phyloP scores from a whole-genome alignment of 92 coral and sea anemone genomes.

The Actinostola sp. region DNA sequence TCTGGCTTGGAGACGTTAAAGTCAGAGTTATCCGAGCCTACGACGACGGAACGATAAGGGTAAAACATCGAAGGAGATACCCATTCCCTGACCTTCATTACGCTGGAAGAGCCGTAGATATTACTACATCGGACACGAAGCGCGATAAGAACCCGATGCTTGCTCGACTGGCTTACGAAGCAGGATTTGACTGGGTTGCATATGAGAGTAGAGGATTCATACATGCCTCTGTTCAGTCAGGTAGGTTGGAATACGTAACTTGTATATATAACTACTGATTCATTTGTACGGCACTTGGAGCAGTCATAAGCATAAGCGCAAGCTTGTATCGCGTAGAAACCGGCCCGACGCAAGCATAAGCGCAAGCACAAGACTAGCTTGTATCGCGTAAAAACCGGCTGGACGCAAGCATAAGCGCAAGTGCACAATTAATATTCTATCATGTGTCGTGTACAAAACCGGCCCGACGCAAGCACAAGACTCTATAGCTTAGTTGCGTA shows the following conservation, averaged over 20 bases:
- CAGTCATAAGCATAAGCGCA: no score
- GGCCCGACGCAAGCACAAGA: no score
- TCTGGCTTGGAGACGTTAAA: slow-evolving; percentile 57
- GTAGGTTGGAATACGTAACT: slow-evolving; percentile 28
- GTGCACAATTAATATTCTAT: no score
- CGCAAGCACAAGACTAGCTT: no score
- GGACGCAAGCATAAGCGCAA: no score
- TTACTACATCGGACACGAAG: slow-evolving; percentile 67
- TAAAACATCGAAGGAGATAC: slow-evolving; percentile 33
- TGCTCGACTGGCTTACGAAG: slow-evolving; percentile 71
- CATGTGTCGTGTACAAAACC: no score
- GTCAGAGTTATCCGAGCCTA: slow-evolving; percentile 74
- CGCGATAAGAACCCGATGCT: slow-evolving; percentile 54
- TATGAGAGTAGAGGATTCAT: slow-evolving; percentile 65
- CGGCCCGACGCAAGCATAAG: no score
- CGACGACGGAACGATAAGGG: slow-evolving; percentile 38
- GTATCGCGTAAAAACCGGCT: no score
- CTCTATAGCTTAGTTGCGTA: no score
- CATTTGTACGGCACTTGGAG: no score
- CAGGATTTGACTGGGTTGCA: slow-evolving; percentile 85
- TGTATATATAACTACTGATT: not conserved
- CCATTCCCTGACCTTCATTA: slow-evolving; percentile 68
- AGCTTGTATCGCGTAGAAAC: no score
- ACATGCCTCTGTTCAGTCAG: slow-evolving; percentile 84
- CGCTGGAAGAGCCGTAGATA: slow-evolving; percentile 84